phyloP scores from a whole-genome alignment of 2,888 invertebrate genomes.

The Amiota minor region DNA sequence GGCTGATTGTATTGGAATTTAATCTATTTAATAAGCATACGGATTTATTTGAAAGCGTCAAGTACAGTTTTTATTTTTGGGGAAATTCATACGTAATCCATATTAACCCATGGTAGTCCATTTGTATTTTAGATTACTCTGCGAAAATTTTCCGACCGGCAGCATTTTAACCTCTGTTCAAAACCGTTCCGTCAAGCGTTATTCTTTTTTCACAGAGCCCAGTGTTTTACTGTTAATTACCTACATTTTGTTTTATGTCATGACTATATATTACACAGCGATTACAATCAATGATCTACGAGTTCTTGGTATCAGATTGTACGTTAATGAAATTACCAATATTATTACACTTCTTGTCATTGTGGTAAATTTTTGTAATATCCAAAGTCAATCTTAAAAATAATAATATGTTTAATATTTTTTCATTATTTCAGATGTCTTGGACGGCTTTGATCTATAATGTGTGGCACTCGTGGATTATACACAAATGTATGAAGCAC shows the following conservation, averaged over 20 bases:
- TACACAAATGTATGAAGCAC: neutral
- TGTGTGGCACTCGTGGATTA: constrained; percentile 1
- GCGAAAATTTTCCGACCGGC: constrained; percentile 36
- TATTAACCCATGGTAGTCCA: constrained; percentile 11
- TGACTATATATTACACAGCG: neutral
- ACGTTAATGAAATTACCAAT: neutral
- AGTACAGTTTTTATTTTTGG: constrained; percentile 22
- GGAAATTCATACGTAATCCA: neutral
- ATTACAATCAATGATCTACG: constrained; percentile 14
- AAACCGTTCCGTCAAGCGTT: neutral
- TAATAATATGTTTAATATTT: neutral
- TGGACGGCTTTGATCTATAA: constrained; percentile 30
- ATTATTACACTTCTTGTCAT: neutral
- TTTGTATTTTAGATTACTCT: constrained; percentile 17
- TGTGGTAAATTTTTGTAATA: neutral
- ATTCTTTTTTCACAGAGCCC: constrained; percentile 34
- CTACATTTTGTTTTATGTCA: constrained; percentile 11
- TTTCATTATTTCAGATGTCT: constrained; percentile 24
- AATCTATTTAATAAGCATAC: constrained; percentile 40
- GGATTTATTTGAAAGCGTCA: constrained; percentile 27
- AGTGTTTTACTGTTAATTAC: neutral
- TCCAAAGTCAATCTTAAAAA: neutral
- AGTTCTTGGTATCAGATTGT: neutral
- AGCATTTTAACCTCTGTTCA: constrained; percentile 16
- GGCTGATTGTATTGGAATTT: constrained; percentile 35